These are phyloP conservation scores for Microctenopoma steveboyesi DNA, from an alignment of 2,797 vertebrate species.

Conservation along the genomic window DNA sequence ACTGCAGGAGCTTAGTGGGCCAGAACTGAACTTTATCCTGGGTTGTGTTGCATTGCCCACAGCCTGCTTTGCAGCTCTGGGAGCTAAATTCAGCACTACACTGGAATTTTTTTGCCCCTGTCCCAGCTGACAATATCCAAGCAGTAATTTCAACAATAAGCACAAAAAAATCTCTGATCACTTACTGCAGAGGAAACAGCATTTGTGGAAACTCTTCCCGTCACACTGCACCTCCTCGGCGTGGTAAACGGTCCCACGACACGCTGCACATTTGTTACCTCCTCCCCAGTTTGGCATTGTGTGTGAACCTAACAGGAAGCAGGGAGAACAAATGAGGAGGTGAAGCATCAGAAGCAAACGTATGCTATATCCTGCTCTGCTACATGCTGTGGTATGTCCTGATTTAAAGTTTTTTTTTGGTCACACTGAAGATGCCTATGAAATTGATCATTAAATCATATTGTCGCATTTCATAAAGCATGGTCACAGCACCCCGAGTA, in stretches of 20 bases:
- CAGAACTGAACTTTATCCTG: too few relatives aligned
- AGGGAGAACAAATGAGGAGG: not conserved
- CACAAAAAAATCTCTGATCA: not conserved
- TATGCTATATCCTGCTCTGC: not conserved
- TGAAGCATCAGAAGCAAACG: not conserved
- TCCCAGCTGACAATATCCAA: too few relatives aligned
- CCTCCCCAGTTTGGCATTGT: conserved; percentile 95
- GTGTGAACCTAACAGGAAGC: conserved; percentile 30
- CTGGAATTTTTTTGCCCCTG: too few relatives aligned
- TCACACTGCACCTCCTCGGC: conserved; percentile 97
- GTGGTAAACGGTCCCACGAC: conserved; percentile 90
- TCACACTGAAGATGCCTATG: not conserved
- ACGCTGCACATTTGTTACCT: conserved; percentile 91
- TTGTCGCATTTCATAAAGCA: not conserved
- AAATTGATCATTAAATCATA: not conserved
- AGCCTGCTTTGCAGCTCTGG: too few relatives aligned
- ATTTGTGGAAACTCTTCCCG: conserved; percentile 92
- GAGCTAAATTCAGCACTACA: too few relatives aligned
- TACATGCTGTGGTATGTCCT: not conserved
- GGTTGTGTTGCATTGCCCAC: too few relatives aligned
- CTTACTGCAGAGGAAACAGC: conserved; percentile 96
- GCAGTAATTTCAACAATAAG: too few relatives aligned
- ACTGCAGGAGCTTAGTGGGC: too few relatives aligned
- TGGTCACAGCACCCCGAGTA: too few relatives aligned
- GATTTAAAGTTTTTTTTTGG: not conserved